Conservation (phyloP, 1,140 invertebrate genomes). For the Rhagoletis pomonella region DNA sequence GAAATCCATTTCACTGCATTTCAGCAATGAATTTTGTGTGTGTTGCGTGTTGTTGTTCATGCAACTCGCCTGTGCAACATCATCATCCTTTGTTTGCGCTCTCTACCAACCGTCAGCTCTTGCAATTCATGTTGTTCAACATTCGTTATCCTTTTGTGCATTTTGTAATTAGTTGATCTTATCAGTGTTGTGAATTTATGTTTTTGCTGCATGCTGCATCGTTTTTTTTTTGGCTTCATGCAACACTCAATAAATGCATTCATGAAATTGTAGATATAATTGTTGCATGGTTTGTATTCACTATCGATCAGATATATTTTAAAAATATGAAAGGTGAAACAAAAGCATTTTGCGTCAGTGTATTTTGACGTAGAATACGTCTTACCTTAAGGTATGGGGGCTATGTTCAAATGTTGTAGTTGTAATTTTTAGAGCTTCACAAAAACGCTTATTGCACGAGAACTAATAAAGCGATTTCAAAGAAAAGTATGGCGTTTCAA, state of each 20-base stretch:
- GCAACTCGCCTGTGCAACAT: conserved; percentile 10
- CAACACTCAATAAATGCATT: conserved; percentile 8
- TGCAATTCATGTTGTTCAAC: conserved; percentile 23
- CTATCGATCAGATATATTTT: background rate
- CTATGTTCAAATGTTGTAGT: too few species aligned
- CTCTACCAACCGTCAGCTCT: background rate
- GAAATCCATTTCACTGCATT: conserved; percentile 2
- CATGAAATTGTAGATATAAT: conserved; percentile 8
- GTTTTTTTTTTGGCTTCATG: background rate
- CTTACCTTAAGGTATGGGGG: too few species aligned
- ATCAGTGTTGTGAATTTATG: conserved; percentile 46
- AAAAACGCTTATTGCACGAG: too few species aligned
- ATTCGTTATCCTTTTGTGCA: conserved; percentile 52
- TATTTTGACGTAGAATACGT: too few species aligned
- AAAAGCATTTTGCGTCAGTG: too few species aligned
- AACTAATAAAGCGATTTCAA: too few species aligned
- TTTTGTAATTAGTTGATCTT: conserved; percentile 49
- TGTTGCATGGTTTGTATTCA: background rate
- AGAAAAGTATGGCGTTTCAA: too few species aligned
- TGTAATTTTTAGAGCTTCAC: too few species aligned
- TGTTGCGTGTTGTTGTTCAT: background rate
- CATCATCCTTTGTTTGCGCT: conserved; percentile 28
- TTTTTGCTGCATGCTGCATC: conserved; percentile 41
- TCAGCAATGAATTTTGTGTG: background rate
- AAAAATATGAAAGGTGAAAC: background rate